Conservation (phyloP, 37 sponge, comb jelly and placozoan species). For the Dysidea cf. avara region DNA sequence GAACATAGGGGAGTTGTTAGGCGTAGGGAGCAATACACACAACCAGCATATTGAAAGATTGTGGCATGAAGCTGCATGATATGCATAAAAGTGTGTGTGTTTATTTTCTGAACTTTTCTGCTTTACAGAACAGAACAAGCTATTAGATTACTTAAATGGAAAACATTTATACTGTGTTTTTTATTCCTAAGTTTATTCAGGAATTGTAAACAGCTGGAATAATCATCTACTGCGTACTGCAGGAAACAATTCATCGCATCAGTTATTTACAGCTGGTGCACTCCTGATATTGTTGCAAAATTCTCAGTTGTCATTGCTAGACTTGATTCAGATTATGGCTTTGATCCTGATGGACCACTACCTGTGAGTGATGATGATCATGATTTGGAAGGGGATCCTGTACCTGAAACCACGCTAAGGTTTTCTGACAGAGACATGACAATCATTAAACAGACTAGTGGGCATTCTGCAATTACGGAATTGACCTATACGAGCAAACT, state of each 20-base stretch:
- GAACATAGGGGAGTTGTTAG: slow-evolving; percentile 23
- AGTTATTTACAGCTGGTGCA: too few relatives aligned
- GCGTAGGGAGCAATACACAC: slow-evolving; percentile 35
- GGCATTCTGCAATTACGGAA: slow-evolving; percentile 31
- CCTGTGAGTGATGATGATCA: background rate
- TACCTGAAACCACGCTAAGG: slow-evolving; percentile 9
- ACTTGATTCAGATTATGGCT: too few relatives aligned
- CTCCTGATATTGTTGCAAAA: too few relatives aligned
- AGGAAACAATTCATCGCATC: slow-evolving; percentile 20
- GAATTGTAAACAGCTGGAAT: slow-evolving; percentile 38
- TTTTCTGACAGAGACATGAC: slow-evolving; percentile 1
- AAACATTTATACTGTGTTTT: slow-evolving; percentile 40
- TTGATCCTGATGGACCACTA: slow-evolving; percentile 9
- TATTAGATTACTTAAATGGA: slow-evolving; percentile 27
- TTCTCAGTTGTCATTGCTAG: too few relatives aligned
- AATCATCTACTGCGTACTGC: slow-evolving; percentile 38
- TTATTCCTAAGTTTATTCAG: slow-evolving; percentile 6
- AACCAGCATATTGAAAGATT: slow-evolving; percentile 52
- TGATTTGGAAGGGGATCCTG: slow-evolving; percentile 3
- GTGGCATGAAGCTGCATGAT: slow-evolving; percentile 40
- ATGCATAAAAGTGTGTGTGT: too few relatives aligned
- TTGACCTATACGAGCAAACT: slow-evolving; percentile 44
- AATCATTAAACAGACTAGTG: slow-evolving; percentile 5
- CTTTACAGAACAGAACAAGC: slow-evolving; percentile 15
- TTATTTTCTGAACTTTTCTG: too few relatives aligned